Base-by-base conservation (phyloP, 2,113 vertebrate species). In the Proterorhinus semilunaris region DNA sequence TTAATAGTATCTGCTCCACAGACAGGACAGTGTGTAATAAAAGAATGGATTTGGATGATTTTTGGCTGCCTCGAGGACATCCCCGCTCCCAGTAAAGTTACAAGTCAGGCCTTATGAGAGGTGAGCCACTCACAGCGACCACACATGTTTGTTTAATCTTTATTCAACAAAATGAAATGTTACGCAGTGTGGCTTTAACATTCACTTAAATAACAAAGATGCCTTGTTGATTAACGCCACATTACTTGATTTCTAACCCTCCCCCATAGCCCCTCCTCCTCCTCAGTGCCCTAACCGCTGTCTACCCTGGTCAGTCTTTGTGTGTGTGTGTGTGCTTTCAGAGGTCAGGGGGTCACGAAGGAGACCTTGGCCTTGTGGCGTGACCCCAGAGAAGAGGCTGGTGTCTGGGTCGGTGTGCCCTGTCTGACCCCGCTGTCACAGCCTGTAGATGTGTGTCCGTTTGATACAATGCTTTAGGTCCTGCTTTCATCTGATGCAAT, bases 291-390 rank as follows among this genome's bases (percentile, higher is more conserved):
- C 13, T 61, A 46, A 54, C 58, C 51, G 61, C 78, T 79, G 58
- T 63, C 75, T 68, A 65, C 83, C 58, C 69, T 85, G 87, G 83
- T 87, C 86, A 88, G 82, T 65, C 48, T 36, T 36, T 36, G 27
- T 36, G 27, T 65, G 52, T 53, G 73, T 72, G 71, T 67, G 68
- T 73, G 74, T 78, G 27, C 67, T 68, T 5, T 10, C 53, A 73
- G 74, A 68, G 78, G 80, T 67, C 81, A 80, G 36, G 74, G 68
- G 88, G 84, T 88, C 55, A 83, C 79, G 68, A 87, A 84, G 84
- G 72, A 90, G 85, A 90, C 90, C 88, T 90, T 92, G 91, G 88
- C 91, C 88, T 91, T 89, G 79, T 84, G 87, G 83, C 80, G 80
- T 91, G 90, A 92, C 88, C 91, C 86, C 70, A 62, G 77, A 86